These are phyloP conservation scores for Anthonomus grandis DNA, from an alignment of 1,140 invertebrate genomes.

Conservation along the genomic window DNA sequence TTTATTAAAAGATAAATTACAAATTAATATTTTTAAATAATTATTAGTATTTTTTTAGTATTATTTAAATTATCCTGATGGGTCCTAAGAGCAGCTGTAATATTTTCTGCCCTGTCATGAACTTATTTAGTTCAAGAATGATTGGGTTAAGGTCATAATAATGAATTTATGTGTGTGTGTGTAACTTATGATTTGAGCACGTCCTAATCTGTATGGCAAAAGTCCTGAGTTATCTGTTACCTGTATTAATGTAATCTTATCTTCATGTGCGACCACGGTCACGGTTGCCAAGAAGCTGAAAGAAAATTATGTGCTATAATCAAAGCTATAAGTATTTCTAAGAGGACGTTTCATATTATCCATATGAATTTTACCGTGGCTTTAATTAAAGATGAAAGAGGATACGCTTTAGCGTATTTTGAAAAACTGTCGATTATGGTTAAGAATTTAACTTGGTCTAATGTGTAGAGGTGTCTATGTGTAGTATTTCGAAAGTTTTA, in stretches of 20 bases:
- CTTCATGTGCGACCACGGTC: neutral
- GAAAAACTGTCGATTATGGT: conserved; percentile 10
- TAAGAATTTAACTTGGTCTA: conserved; percentile 9
- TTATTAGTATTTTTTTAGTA: neutral
- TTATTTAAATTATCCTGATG: neutral
- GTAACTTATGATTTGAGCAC: too few relatives aligned
- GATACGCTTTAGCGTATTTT: conserved; percentile 19
- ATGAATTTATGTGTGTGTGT: neutral
- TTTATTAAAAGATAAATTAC: too few relatives aligned
- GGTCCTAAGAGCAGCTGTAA: neutral
- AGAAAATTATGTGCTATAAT: neutral
- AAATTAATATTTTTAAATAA: neutral
- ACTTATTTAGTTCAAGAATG: conserved; percentile 3
- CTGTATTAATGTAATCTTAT: too few relatives aligned
- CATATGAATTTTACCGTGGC: conserved; percentile 1
- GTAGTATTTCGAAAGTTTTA: conserved; percentile 15
- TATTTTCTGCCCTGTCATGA: neutral
- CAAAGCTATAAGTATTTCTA: conserved; percentile 2
- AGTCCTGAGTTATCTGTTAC: too few relatives aligned
- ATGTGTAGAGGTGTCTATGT: conserved; percentile 5
- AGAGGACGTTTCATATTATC: conserved; percentile 4
- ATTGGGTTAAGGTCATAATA: conserved; percentile 4
- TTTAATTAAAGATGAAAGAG: neutral
- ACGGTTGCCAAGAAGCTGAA: neutral
- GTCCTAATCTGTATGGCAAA: too few relatives aligned